These are phyloP conservation scores for Laupala kohalensis DNA, from an alignment of 1,140 invertebrate species.

Conservation along the genomic window DNA sequence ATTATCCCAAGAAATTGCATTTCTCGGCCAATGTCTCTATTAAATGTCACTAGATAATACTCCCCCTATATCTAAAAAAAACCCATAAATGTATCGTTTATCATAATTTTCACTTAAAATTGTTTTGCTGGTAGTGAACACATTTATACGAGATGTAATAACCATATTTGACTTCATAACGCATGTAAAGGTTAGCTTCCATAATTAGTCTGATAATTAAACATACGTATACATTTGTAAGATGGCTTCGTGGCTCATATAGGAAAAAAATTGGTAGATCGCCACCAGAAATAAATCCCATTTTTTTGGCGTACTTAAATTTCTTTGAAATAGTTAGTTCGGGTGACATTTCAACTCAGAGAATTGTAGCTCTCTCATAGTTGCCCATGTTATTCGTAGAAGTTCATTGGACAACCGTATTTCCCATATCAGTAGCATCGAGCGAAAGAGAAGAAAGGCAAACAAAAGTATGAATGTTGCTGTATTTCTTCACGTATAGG, in stretches of 20 bases:
- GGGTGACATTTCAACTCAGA: not conserved
- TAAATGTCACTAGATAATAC: not conserved
- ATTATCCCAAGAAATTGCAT: not conserved
- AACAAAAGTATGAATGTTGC: no score
- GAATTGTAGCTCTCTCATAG: no score
- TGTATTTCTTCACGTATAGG: no score
- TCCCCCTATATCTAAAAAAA: not conserved
- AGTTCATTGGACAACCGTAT: not conserved
- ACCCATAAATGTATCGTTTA: not conserved
- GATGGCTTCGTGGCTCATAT: not conserved
- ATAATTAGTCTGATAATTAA: not conserved
- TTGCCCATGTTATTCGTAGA: no score
- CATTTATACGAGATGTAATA: not conserved
- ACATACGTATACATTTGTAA: not conserved
- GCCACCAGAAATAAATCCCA: not conserved
- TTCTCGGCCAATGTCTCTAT: not conserved
- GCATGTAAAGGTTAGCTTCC: not conserved
- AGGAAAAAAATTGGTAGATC: not conserved
- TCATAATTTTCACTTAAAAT: not conserved
- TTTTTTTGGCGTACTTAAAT: not conserved
- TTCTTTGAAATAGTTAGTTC: not conserved
- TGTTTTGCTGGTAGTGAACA: not conserved
- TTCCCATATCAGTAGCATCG: not conserved
- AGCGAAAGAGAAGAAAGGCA: not conserved
- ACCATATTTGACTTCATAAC: not conserved